Evolutionary conservation across 2,113 vertebrate species (phyloP).

Genomic region (Cebus imitator): DNA sequence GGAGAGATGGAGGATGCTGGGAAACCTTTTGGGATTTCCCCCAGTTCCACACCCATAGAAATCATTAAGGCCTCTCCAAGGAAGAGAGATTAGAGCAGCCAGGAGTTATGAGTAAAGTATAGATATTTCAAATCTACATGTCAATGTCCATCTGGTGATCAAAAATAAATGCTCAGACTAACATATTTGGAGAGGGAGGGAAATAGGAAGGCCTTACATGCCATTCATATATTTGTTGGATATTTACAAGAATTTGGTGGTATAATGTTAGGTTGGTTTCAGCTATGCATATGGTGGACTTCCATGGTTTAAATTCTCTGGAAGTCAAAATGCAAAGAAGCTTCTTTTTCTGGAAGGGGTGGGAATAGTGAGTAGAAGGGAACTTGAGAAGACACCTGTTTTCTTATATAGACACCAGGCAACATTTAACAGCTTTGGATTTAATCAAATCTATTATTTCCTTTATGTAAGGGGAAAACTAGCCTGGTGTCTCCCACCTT

Average conservation of each 20-base stretch:
- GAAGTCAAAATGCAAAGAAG: background rate
- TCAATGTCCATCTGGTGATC: background rate
- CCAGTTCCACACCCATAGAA: background rate
- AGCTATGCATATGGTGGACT: background rate
- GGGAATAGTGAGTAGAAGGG: background rate
- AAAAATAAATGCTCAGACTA: background rate
- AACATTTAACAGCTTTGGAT: background rate
- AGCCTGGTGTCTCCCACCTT: fast-evolving
- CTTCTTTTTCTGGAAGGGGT: background rate
- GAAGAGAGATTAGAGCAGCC: background rate
- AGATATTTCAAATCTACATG: background rate
- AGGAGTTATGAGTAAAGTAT: background rate
- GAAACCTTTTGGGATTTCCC: background rate
- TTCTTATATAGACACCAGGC: background rate
- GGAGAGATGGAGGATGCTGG: background rate
- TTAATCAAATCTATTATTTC: background rate
- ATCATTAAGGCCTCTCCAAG: background rate
- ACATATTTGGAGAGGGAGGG: background rate
- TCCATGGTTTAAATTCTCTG: background rate
- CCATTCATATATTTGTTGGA: background rate
- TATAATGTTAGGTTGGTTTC: background rate
- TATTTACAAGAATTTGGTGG: background rate
- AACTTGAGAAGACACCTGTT: background rate
- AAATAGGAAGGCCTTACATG: background rate
- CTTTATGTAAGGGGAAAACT: background rate